These are phyloP conservation scores for Leuciscus waleckii DNA, from an alignment of 2,797 vertebrate species.

Conservation along the genomic window DNA sequence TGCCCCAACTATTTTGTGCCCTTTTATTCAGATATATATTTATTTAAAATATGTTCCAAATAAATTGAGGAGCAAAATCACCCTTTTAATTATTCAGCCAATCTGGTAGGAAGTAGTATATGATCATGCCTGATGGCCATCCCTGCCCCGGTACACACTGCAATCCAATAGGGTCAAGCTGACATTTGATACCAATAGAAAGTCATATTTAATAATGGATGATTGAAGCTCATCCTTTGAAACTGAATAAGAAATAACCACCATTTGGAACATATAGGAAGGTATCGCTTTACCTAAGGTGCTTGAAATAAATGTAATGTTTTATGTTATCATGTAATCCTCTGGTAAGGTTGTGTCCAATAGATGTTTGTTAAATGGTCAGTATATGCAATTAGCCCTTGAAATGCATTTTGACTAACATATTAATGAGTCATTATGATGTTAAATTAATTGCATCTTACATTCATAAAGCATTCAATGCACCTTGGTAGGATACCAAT, in stretches of 20 bases:
- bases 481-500: constrained; percentile 64
- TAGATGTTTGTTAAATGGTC: constrained; percentile 61
- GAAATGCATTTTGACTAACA: constrained; percentile 74
- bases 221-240: constrained; percentile 5
- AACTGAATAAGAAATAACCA: constrained; percentile 43
- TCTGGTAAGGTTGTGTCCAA: constrained; percentile 66
- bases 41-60: constrained; percentile 25
- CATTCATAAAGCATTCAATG: constrained; percentile 72
- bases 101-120: constrained; percentile 1
- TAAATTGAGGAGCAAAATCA: constrained; percentile 13
- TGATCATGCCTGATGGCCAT: constrained; percentile 7
- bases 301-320: constrained; percentile 59
- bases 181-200: constrained; percentile 20
- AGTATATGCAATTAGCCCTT: constrained; percentile 67
- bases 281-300: constrained; percentile 61
- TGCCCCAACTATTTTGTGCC: not conserved
- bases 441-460: constrained; percentile 52
- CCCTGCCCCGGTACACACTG: constrained; percentile 16
- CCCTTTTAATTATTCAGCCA: not conserved
- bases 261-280: constrained; percentile 60
- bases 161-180: constrained; percentile 27
- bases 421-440: constrained; percentile 57
- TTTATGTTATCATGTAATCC: constrained; percentile 60
- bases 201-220: constrained; percentile 28
- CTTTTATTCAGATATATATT: constrained; percentile 17